phyloP scores from a whole-genome alignment of 2,113 vertebrate species.

The Phyllopteryx taeniolatus region DNA sequence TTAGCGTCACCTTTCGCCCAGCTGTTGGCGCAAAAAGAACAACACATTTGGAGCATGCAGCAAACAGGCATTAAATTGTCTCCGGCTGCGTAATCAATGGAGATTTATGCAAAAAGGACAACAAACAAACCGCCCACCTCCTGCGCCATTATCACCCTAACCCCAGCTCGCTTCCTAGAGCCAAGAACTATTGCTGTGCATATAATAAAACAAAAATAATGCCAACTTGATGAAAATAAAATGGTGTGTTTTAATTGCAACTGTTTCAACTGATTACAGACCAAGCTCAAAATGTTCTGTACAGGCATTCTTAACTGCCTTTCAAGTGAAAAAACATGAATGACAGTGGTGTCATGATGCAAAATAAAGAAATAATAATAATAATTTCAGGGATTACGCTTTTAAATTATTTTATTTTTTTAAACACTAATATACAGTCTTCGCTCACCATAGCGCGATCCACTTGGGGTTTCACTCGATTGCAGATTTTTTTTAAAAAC shows the following conservation, averaged over 20 bases:
- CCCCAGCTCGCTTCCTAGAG: neutral
- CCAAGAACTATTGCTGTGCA: neutral
- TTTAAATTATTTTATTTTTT: too few relatives aligned
- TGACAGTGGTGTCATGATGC: too few relatives aligned
- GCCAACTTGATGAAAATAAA: neutral
- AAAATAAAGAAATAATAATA: too few relatives aligned
- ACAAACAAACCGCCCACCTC: neutral
- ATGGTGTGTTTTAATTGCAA: neutral
- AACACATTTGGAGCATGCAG: neutral
- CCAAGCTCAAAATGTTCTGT: too few relatives aligned
- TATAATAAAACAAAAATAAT: neutral
- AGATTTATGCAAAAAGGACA: neutral
- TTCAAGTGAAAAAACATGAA: too few relatives aligned
- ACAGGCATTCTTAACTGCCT: too few relatives aligned
- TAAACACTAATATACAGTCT: too few relatives aligned
- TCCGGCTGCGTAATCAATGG: neutral
- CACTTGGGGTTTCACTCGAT: too few relatives aligned
- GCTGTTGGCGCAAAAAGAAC: neutral
- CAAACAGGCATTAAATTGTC: neutral
- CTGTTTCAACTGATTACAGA: neutral
- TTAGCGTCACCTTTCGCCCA: neutral
- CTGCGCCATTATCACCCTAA: neutral
- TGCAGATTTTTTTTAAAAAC: too few relatives aligned
- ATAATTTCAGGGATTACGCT: too few relatives aligned
- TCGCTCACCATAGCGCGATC: too few relatives aligned